These are phyloP conservation scores for Onychomys torridus DNA, from an alignment of 2,797 vertebrate species.

Conservation along the genomic window DNA sequence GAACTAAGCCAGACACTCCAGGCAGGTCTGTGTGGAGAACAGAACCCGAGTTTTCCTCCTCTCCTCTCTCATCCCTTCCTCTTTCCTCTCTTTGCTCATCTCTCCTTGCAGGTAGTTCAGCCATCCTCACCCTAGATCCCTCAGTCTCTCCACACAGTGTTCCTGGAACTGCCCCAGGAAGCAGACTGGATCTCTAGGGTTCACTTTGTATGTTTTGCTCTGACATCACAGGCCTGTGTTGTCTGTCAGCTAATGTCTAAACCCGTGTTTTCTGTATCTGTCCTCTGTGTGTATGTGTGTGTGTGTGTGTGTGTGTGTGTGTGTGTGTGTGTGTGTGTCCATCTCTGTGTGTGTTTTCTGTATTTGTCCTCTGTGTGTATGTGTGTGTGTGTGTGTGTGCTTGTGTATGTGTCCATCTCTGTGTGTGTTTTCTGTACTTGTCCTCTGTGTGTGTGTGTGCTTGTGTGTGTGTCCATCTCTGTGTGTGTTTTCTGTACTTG, in stretches of 20 bases:
- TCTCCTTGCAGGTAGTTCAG: background rate
- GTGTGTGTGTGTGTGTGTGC: too few relatives aligned
- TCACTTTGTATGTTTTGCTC: slow-evolving; percentile 13
- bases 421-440: too few relatives aligned
- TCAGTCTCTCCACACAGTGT: background rate
- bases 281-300: too few relatives aligned
- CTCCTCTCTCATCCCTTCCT: background rate
- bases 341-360: too few relatives aligned
- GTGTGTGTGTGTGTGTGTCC: too few relatives aligned
- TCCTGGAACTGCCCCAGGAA: background rate
- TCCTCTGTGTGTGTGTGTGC: too few relatives aligned
- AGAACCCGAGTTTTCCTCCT: background rate
- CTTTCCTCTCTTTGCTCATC: background rate
- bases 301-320: too few relatives aligned
- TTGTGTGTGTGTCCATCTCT: too few relatives aligned
- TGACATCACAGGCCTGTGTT: background rate
- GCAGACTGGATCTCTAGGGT: background rate
- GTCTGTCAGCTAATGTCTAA: background rate
- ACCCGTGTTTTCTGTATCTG: background rate
- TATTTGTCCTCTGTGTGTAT: too few relatives aligned
- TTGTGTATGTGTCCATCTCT: too few relatives aligned
- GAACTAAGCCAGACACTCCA: background rate
- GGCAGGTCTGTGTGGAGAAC: background rate
- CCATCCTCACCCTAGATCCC: background rate
- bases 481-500: too few relatives aligned